Evolutionary conservation across 2,797 vertebrate genomes (phyloP).

Genomic region (Brotula barbata): DNA sequence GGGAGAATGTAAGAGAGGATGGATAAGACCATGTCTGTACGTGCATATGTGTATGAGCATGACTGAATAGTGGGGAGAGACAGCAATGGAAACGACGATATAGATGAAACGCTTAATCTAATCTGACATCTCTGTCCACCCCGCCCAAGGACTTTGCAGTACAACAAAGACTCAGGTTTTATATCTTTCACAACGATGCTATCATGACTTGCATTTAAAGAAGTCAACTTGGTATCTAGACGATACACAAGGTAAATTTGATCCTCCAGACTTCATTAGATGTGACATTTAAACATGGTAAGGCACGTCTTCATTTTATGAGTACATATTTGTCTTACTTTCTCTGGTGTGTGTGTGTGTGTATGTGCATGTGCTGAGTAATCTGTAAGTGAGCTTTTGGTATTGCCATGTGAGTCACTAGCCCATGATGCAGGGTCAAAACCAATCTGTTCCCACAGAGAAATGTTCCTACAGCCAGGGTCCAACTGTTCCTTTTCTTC

Average conservation of each 20-base stretch:
- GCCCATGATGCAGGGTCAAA: slow-evolving; percentile 69
- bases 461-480: slow-evolving; percentile 72
- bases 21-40: slow-evolving; percentile 27
- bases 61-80: slow-evolving; percentile 9
- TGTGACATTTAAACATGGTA: slow-evolving; percentile 47
- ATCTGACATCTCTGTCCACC: slow-evolving; percentile 39
- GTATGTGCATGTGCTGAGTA: slow-evolving; percentile 5
- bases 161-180: slow-evolving; percentile 21
- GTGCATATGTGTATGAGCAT: slow-evolving; percentile 8
- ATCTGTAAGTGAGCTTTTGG: slow-evolving; percentile 41
- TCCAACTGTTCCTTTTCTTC: slow-evolving; percentile 58
- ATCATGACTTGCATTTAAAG: slow-evolving; percentile 51
- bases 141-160: slow-evolving; percentile 7
- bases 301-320: slow-evolving; percentile 24
- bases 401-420: slow-evolving; percentile 58
- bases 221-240: slow-evolving; percentile 34
- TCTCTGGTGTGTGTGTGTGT: slow-evolving; percentile 5
- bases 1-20: slow-evolving; percentile 20
- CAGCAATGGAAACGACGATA: slow-evolving; percentile 12
- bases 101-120: slow-evolving; percentile 47
- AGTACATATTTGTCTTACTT: slow-evolving; percentile 12
- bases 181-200: slow-evolving; percentile 29
- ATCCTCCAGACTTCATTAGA: slow-evolving; percentile 29
- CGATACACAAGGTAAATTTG: slow-evolving; percentile 8
- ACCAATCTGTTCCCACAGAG: slow-evolving; percentile 81